Evolutionary conservation across 1,140 invertebrate species (phyloP).

Genomic region (Streblospio benedicti): DNA sequence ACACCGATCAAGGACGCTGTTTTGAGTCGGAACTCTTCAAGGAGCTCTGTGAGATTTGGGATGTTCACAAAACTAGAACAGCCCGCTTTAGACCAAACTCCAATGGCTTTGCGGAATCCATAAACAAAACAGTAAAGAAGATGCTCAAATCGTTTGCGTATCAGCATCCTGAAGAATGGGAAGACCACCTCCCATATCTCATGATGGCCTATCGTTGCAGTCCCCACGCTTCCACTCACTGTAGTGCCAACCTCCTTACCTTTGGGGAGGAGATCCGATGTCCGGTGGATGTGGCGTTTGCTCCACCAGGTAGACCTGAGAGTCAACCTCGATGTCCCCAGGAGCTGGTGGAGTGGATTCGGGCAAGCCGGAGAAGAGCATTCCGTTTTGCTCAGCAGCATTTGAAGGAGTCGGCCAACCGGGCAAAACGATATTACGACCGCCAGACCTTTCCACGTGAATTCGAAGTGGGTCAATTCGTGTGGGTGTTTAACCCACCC

Average conservation of each 20-base stretch:
- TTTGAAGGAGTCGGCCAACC: too few species aligned
- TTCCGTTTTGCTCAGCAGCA: too few species aligned
- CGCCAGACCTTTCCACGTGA: too few species aligned
- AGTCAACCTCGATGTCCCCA: too few species aligned
- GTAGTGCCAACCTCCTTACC: slow-evolving; percentile 21
- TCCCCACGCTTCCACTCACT: slow-evolving; percentile 20
- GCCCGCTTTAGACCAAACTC: slow-evolving; percentile 21
- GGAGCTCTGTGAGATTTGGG: slow-evolving; percentile 15
- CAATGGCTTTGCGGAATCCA: slow-evolving; percentile 20
- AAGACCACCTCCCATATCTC: slow-evolving; percentile 18
- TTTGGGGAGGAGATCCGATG: slow-evolving; percentile 21
- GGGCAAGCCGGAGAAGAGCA: too few species aligned
- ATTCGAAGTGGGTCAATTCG: too few species aligned
- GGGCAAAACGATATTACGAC: too few species aligned
- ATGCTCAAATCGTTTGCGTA: slow-evolving; percentile 25
- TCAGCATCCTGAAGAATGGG: slow-evolving; percentile 23
- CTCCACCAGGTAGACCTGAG: too few species aligned
- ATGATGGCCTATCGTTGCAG: slow-evolving; percentile 22
- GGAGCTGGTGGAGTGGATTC: too few species aligned
- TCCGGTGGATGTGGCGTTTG: slow-evolving; percentile 15
- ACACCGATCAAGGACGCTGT: slow-evolving; percentile 37
- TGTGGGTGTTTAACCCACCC: too few species aligned
- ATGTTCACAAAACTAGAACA: slow-evolving; percentile 19
- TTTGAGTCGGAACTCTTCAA: slow-evolving; percentile 18
- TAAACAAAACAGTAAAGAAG: background rate